phyloP scores from a whole-genome alignment of 1,140 invertebrate species.

The Amphibalanus amphitrite region DNA sequence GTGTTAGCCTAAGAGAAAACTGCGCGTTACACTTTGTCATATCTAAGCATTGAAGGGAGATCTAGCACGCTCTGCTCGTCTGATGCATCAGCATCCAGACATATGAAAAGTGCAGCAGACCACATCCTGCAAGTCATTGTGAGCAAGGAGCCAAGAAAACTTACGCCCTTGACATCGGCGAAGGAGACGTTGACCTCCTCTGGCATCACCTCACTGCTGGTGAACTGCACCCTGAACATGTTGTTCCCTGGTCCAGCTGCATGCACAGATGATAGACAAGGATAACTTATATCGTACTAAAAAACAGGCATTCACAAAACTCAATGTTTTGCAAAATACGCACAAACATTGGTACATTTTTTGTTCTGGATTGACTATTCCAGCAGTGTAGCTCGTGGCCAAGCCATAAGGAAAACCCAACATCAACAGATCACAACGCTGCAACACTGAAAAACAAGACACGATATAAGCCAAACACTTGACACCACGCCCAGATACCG shows the following conservation, averaged over 20 bases:
- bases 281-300: not conserved
- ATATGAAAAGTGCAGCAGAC: too few species aligned
- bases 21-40: not conserved
- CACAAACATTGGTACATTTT: not conserved
- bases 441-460: too few species aligned
- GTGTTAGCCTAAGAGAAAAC: not conserved
- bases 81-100: too few species aligned
- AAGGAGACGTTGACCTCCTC: constrained; percentile 93
- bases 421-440: too few species aligned
- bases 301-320: not conserved
- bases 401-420: too few species aligned
- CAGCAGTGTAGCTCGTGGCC: not conserved
- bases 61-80: too few species aligned
- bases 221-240: constrained; percentile 55
- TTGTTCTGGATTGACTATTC: not conserved
- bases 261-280: not conserved
- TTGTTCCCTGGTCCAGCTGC: not conserved
- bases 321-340: not conserved
- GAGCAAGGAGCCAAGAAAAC: too few species aligned
- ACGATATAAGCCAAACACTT: too few species aligned
- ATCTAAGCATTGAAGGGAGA: not conserved
- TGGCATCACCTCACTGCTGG: constrained; percentile 76
- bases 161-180: constrained; percentile 84
- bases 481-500: too few species aligned
- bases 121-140: too few species aligned